Evolutionary conservation across 2,888 invertebrate species (phyloP), one percentile per base, ranked within the genome.

Genomic region (Napeogenes sylphis): DNA sequence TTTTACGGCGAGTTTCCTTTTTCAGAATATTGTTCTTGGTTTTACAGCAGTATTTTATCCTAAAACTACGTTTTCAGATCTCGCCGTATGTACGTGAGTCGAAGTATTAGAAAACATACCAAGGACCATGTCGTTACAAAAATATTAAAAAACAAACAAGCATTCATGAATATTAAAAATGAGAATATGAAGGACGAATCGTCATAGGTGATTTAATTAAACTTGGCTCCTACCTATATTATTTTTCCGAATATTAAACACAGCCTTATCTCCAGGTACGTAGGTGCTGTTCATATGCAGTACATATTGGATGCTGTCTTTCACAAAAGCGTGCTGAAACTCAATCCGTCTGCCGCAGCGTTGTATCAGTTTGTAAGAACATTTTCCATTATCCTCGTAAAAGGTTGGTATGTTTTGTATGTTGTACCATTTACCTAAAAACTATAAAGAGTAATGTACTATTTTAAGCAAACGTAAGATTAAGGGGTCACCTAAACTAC

Each of bases 341-440:
- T 83, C 83, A 4, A 90, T 77, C 1, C 74, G 71, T 21, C 84
- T 73, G 0, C 80, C 85, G 61, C 90, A 89, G 10, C 79, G 76
- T 30, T 83, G 79, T 33, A 90, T 75, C 0, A 75, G 71, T 63
- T 87, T 87, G 70, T 78, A 82, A 0, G 89, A 82, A 65, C 90
- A 90, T 0, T 78, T 65, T 0, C 87, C 84, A 4, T 70, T 63
- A 3, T 78, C 71, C 53, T 90, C 88, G 63, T 84, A 90, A 87
- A 87, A 89, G 0, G 78, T 74, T 0, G 89, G 89, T 56, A 83
- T 86, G 2, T 87, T 75, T 59, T 87, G 79, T 21, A 88, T 80
- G 60, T 84, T 88, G 59, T 83, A 84, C 90, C 90, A 90, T 61
- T 73, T 73, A 0, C 90, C 90, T 2, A 86, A 74, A 57, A 90